phyloP scores from a whole-genome alignment of 2,113 vertebrate genomes.

The Oryzias melastigma region DNA sequence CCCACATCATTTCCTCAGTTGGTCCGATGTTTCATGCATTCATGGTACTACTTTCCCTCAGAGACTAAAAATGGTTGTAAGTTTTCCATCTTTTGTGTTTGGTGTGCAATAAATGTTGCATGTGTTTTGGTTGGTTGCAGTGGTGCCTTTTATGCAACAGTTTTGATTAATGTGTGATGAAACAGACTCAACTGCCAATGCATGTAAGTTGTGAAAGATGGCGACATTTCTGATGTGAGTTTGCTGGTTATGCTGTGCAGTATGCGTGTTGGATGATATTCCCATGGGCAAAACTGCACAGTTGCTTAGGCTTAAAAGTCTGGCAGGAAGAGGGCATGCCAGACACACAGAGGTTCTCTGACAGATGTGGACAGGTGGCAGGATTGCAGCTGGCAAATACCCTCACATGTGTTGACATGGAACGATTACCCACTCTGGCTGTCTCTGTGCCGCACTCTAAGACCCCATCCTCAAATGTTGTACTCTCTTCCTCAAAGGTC shows the following conservation, averaged over 20 bases:
- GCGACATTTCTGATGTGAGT: constrained; percentile 26
- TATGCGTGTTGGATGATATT: constrained; percentile 24
- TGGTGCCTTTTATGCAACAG: constrained; percentile 42
- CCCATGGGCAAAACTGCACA: constrained; percentile 45
- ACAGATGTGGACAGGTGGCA: constrained; percentile 78
- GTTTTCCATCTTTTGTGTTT: constrained; percentile 57
- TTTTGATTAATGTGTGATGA: constrained; percentile 16
- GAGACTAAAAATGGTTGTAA: constrained; percentile 66
- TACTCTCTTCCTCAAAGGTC: constrained; percentile 64
- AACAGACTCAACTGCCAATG: constrained; percentile 29
- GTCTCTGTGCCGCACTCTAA: constrained; percentile 38
- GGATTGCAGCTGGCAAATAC: constrained; percentile 70
- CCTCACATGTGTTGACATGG: constrained; percentile 65
- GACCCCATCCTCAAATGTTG: constrained; percentile 54
- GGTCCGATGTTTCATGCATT: constrained; percentile 46
- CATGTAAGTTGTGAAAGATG: constrained; percentile 51
- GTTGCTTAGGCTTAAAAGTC: constrained; percentile 59
- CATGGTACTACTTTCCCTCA: constrained; percentile 35
- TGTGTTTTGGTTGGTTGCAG: constrained; percentile 64
- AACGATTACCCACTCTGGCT: constrained; percentile 61
- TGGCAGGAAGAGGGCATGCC: constrained; percentile 36
- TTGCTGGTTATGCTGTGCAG: constrained; percentile 7
- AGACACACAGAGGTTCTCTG: constrained; percentile 57
- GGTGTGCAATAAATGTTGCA: constrained; percentile 62
- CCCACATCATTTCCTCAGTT: constrained; percentile 37